A percentile compares a stretch with the other conserved stretches of the same genome.
phyloP scores from a whole-genome alignment of 2,888 invertebrate species.

The Mythimna albipuncta region DNA sequence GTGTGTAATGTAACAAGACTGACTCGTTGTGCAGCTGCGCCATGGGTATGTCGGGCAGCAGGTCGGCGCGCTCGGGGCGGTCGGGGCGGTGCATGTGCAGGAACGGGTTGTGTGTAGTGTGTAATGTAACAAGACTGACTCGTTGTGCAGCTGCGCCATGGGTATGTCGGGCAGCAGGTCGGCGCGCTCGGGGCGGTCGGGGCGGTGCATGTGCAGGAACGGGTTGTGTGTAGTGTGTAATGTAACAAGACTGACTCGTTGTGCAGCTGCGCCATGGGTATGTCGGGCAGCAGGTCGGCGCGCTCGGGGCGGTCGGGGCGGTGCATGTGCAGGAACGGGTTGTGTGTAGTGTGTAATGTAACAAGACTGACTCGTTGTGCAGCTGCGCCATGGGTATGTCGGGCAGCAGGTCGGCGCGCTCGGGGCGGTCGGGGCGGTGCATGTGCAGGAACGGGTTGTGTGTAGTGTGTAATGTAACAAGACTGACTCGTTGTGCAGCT shows the following conservation, averaged over 20 bases:
- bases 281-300: conserved; percentile 69
- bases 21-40: conserved; percentile 77
- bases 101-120: conserved; percentile 88
- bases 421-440: conserved; percentile 83
- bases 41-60: conserved; percentile 82
- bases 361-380: conserved; percentile 73
- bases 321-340: conserved; percentile 91
- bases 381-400: conserved; percentile 84
- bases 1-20: conserved; percentile 50
- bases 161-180: conserved; percentile 77
- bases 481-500: conserved; percentile 76
- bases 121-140: conserved; percentile 67
- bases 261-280: conserved; percentile 82
- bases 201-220: conserved; percentile 90
- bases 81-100: conserved; percentile 89
- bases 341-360: conserved; percentile 74
- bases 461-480: conserved; percentile 49
- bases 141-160: conserved; percentile 78
- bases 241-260: conserved; percentile 70
- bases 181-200: conserved; percentile 72
- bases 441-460: conserved; percentile 91
- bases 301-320: conserved; percentile 77
- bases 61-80: conserved; percentile 55
- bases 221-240: conserved; percentile 83
- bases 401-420: conserved; percentile 59